phyloP scores from a whole-genome alignment of 2,888 invertebrate genomes.

The Aricia artaxerxes region DNA sequence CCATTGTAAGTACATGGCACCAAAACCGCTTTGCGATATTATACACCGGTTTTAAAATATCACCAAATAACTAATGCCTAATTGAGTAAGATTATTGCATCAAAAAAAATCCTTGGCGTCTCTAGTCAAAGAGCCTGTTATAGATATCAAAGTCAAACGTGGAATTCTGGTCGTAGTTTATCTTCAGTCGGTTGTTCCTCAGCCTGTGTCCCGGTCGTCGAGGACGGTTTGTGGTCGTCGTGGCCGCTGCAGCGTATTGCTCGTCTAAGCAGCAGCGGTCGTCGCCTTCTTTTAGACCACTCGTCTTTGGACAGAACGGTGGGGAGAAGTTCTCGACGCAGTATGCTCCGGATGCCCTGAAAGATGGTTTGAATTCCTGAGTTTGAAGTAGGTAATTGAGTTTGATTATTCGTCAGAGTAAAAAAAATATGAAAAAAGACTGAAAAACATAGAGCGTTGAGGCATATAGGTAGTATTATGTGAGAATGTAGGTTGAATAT shows the following conservation, averaged over 20 bases:
- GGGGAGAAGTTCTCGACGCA: constrained; percentile 83
- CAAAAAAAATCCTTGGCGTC: background rate
- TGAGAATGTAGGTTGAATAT: too few relatives aligned
- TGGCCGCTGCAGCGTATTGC: constrained; percentile 64
- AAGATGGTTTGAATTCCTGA: too few relatives aligned
- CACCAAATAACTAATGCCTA: too few relatives aligned
- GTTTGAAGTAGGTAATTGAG: too few relatives aligned
- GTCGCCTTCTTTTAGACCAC: constrained; percentile 84
- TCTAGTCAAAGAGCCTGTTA: constrained; percentile 17
- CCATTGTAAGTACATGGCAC: too few relatives aligned
- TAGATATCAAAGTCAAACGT: constrained; percentile 25
- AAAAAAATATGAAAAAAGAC: too few relatives aligned
- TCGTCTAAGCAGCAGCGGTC: constrained; percentile 83
- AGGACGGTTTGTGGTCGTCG: constrained; percentile 60
- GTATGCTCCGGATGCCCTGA: constrained; percentile 84
- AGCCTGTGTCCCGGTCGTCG: constrained; percentile 49
- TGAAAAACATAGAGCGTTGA: too few relatives aligned
- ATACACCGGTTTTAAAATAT: too few relatives aligned
- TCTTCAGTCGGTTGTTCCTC: background rate
- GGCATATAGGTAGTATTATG: too few relatives aligned
- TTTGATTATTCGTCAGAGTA: too few relatives aligned
- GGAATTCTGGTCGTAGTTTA: background rate
- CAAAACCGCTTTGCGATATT: too few relatives aligned
- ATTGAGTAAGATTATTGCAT: too few relatives aligned
- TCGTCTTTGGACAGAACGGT: constrained; percentile 85